A percentile compares a stretch with the other conserved stretches of the same genome.
Conservation (phyloP, 2,113 vertebrate species). For the Desmodus rotundus region DNA sequence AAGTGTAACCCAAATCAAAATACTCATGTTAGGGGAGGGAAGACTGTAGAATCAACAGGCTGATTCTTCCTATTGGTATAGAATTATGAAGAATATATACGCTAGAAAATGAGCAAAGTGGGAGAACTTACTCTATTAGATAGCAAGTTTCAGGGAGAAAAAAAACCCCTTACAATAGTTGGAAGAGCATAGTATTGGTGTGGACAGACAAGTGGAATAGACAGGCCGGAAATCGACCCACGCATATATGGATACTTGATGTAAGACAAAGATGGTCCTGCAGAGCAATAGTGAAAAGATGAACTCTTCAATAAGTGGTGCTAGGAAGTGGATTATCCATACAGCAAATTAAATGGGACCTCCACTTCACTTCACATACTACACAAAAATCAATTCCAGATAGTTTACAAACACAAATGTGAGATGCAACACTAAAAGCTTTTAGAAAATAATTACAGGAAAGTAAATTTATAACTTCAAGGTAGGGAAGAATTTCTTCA, state of each 20-base stretch:
- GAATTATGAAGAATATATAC: not conserved
- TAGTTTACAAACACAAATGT: not conserved
- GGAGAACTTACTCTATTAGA: not conserved
- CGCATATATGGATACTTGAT: not conserved
- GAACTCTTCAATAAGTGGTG: not conserved
- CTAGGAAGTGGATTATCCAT: not conserved
- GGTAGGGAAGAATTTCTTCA: not conserved
- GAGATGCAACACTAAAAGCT: not conserved
- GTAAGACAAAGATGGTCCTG: not conserved
- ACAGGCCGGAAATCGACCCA: not conserved
- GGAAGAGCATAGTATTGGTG: not conserved
- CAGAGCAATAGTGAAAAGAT: not conserved
- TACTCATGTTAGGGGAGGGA: not conserved
- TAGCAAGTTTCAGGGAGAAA: not conserved
- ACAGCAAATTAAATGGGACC: not conserved
- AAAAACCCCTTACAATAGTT: not conserved
- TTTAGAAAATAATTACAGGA: not conserved
- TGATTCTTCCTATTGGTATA: not conserved
- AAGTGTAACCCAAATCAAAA: not conserved
- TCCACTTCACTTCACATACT: not conserved
- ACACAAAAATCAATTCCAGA: not conserved
- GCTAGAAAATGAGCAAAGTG: not conserved
- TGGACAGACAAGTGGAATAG: not conserved
- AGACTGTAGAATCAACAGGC: not conserved
- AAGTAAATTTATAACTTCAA: slow-evolving; percentile 6